These are phyloP conservation scores for Atherix ibis DNA, from an alignment of 2,888 invertebrate genomes.

Conservation along the genomic window DNA sequence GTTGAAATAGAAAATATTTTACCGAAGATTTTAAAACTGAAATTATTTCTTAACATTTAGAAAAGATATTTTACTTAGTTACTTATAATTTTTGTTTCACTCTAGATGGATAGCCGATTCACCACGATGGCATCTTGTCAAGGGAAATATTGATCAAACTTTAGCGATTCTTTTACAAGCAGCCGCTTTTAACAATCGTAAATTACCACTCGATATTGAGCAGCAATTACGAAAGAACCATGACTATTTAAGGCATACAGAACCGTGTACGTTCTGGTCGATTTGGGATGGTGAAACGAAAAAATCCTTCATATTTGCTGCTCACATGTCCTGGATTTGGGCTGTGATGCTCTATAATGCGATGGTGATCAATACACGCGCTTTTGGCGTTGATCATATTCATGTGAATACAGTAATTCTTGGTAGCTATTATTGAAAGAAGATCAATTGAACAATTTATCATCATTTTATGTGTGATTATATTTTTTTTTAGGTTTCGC, in stretches of 20 bases:
- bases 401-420: conserved; percentile 29
- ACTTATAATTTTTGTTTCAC: background rate
- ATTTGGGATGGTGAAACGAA: conserved; percentile 28
- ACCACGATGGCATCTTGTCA: conserved; percentile 30
- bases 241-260: too few relatives aligned
- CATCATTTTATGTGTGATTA: background rate
- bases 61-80: background rate
- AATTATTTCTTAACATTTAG: too few relatives aligned
- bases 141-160: conserved; percentile 23
- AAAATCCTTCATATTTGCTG: conserved; percentile 19
- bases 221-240: conserved; percentile 16
- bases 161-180: conserved; percentile 25
- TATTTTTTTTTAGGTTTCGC: too few relatives aligned
- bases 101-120: conserved; percentile 33
- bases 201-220: conserved; percentile 27
- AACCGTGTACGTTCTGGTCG: conserved; percentile 20
- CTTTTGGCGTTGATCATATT: conserved; percentile 27
- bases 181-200: conserved; percentile 26
- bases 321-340: conserved; percentile 27
- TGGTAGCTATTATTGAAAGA: conserved; percentile 17
- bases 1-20: too few relatives aligned
- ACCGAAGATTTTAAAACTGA: too few relatives aligned
- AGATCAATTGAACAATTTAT: background rate
- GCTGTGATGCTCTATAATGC: conserved; percentile 28
- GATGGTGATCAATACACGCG: conserved; percentile 30